A percentile compares a stretch with the other conserved stretches of the same genome.
These are phyloP conservation scores for Drosophila yakuba DNA, from an alignment of 1,140 invertebrate genomes.

Conservation along the genomic window DNA sequence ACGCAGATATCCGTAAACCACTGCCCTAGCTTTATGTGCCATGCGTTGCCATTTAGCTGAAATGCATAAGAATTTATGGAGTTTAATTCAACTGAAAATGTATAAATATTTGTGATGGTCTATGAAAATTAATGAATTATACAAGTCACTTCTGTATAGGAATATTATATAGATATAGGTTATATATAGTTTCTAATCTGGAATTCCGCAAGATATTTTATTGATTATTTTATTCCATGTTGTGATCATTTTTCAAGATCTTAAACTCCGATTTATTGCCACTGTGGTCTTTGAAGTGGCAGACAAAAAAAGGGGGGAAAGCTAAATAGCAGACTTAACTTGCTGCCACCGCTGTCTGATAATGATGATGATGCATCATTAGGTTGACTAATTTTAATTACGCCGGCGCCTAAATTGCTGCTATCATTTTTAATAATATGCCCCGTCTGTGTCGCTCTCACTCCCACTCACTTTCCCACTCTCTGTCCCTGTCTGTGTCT, in stretches of 20 bases:
- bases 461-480: background rate
- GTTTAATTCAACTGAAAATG: background rate
- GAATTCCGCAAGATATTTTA: no score
- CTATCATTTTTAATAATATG: constrained; percentile 82
- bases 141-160: no score
- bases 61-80: no score
- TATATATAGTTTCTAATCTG: no score
- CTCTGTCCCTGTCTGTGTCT: background rate
- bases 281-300: background rate
- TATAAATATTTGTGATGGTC: background rate
- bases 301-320: background rate
- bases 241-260: background rate
- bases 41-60: no score
- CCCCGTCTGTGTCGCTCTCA: constrained; percentile 26
- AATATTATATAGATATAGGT: no score
- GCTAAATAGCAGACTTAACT: background rate
- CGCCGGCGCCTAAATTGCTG: constrained; percentile 75
- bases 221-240: background rate
- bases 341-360: constrained; percentile 32
- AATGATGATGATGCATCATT: constrained; percentile 78
- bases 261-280: background rate
- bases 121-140: no score
- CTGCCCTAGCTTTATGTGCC: background rate
- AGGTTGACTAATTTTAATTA: constrained; percentile 82
- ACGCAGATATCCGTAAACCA: background rate